Evolutionary conservation across 2,797 vertebrate species (phyloP).

Genomic region (Nothura maculosa): DNA sequence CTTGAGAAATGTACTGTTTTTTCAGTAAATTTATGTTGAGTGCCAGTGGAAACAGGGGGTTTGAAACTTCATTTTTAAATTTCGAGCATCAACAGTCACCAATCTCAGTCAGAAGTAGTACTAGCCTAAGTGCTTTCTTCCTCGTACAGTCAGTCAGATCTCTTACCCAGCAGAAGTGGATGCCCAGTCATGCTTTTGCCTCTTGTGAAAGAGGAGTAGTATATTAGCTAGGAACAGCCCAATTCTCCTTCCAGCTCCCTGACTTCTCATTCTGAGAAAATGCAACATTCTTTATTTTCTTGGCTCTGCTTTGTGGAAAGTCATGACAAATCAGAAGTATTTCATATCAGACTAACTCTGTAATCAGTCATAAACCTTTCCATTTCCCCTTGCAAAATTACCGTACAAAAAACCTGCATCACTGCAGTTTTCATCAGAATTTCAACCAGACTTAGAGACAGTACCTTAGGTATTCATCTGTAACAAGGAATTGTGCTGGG

Average conservation of each 20-base stretch:
- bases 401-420: background rate
- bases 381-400: background rate
- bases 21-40: background rate
- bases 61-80: background rate
- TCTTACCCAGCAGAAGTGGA: background rate
- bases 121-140: background rate
- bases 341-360: background rate
- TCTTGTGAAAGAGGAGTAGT: background rate
- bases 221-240: fast-evolving
- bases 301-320: background rate
- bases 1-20: background rate
- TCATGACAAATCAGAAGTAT: background rate
- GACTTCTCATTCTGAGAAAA: background rate
- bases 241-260: background rate
- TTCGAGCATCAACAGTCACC: background rate
- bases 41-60: background rate
- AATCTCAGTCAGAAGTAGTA: background rate
- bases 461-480: background rate
- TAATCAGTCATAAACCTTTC: background rate
- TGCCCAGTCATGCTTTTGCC: background rate
- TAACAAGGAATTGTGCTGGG: background rate
- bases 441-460: fast-evolving
- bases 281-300: background rate
- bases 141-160: background rate
- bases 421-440: background rate